Evolutionary conservation across 2,797 vertebrate genomes (phyloP).

Genomic region (Crax fasciolata): DNA sequence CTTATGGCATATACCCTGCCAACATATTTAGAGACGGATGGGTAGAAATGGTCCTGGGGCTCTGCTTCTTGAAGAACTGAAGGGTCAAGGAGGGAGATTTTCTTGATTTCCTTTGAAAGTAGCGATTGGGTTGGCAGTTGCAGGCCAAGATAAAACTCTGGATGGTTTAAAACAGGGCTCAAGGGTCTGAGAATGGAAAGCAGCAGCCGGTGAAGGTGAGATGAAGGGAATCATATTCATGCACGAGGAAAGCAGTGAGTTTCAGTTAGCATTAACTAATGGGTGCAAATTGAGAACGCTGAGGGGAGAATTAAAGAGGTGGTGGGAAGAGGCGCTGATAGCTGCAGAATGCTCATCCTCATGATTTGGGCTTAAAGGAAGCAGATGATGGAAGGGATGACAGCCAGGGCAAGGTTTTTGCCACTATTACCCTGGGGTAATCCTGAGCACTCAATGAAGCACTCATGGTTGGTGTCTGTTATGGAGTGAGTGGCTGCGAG

Average conservation of each 20-base stretch:
- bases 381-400: neutral
- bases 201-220: neutral
- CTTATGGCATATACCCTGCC: neutral
- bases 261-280: neutral
- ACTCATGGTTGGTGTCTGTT: neutral
- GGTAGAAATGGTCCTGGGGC: neutral
- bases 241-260: neutral
- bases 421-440: accelerated
- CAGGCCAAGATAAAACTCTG: neutral
- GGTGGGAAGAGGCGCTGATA: accelerated
- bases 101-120: neutral
- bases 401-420: neutral
- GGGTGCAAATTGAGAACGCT: neutral
- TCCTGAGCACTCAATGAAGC: accelerated
- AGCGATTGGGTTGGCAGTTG: neutral
- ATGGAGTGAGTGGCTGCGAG: accelerated
- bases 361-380: neutral
- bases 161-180: neutral
- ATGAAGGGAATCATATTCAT: neutral
- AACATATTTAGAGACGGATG: neutral
- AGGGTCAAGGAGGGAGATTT: neutral
- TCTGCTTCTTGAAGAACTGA: neutral
- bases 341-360: neutral
- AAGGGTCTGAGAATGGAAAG: neutral
- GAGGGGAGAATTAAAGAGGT: neutral